These are phyloP conservation scores for Plecturocebus donacophilus DNA, from an alignment of 2,113 vertebrate species.

Conservation along the genomic window DNA sequence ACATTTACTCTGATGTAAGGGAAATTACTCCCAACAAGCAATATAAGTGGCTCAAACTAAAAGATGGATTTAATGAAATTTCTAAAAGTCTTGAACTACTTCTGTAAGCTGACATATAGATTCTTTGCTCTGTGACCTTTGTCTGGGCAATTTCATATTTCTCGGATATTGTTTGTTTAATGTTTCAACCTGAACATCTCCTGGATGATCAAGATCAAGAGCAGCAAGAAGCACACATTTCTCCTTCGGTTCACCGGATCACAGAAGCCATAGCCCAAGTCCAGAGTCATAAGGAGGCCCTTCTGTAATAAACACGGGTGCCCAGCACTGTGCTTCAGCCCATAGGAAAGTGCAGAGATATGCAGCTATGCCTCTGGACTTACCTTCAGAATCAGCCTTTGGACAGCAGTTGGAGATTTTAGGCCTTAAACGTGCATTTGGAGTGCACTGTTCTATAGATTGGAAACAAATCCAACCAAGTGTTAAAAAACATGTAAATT, in stretches of 20 bases:
- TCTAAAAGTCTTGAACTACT: background rate
- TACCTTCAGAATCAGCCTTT: background rate
- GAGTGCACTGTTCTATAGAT: background rate
- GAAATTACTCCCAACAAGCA: background rate
- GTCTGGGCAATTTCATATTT: background rate
- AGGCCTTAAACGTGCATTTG: background rate
- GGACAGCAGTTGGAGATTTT: background rate
- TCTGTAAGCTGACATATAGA: background rate
- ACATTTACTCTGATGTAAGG: background rate
- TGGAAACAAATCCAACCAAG: background rate
- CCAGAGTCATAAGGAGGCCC: background rate
- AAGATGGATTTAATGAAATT: background rate
- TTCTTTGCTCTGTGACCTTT: background rate
- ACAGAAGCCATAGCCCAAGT: background rate
- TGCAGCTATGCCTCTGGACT: background rate
- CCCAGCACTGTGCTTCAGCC: background rate
- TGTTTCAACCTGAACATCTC: background rate
- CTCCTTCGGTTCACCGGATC: background rate
- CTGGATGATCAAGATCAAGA: background rate
- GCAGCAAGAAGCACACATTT: background rate
- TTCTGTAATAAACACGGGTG: background rate
- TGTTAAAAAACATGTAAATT: constrained; percentile 26
- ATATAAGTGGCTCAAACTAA: background rate
- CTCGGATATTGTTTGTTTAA: constrained; percentile 26
- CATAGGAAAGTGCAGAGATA: background rate